These are phyloP conservation scores for Equus quagga DNA, from an alignment of 2,113 vertebrate species.

Conservation along the genomic window DNA sequence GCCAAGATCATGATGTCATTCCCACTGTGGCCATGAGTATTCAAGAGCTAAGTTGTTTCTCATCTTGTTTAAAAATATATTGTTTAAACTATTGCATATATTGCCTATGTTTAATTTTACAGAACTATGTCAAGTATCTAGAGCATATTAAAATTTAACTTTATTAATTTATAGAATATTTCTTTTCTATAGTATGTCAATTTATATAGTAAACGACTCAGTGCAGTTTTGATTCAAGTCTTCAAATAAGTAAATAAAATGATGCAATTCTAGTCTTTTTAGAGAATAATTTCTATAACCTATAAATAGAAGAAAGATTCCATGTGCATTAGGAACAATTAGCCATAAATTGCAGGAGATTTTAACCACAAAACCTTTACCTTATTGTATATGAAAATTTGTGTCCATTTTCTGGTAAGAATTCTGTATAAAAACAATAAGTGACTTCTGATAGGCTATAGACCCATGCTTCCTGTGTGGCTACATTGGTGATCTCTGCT, in stretches of 20 bases:
- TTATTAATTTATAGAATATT: not conserved
- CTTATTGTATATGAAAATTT: not conserved
- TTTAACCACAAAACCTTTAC: not conserved
- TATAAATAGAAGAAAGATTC: not conserved
- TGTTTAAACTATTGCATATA: not conserved
- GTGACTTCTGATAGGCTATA: not conserved
- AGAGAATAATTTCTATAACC: not conserved
- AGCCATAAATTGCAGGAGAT: not conserved
- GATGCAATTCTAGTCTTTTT: not conserved
- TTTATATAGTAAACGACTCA: not conserved
- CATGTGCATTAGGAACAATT: not conserved
- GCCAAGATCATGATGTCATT: constrained; percentile 38
- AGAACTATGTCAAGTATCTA: not conserved
- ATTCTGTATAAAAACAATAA: not conserved
- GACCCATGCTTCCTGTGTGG: not conserved
- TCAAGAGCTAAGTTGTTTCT: not conserved
- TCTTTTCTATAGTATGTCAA: not conserved
- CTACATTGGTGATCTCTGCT: not conserved
- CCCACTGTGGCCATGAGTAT: not conserved
- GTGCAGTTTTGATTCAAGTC: not conserved
- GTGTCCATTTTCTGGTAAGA: not conserved
- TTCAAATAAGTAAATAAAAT: constrained; percentile 40
- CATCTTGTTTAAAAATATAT: not conserved
- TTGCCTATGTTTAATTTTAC: not conserved
- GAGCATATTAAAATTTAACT: not conserved